Evolutionary conservation across 1,140 invertebrate species (phyloP), one percentile per base, ranked within the genome.

Genomic region (Chelonus insularis): DNA sequence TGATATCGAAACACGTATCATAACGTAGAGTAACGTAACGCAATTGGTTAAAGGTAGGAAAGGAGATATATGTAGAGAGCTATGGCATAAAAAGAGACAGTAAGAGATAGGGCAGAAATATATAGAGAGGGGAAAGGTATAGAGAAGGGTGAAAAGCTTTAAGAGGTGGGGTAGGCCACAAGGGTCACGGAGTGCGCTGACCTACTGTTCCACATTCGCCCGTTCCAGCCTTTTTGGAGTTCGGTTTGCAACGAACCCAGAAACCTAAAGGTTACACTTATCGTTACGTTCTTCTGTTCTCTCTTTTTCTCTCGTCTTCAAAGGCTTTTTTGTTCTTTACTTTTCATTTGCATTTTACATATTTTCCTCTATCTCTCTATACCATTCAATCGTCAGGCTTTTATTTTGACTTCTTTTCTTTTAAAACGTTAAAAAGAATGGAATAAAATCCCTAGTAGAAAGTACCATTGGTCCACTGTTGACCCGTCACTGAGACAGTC

Each of bases 171-270:
- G 70, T 69, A 70, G 68, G 73, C 73, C 72, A 72, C 70, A 72
- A 73, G 73, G 76, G 75, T 79, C 76, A 78, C 74, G 69, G 77
- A 79, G 76, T 79, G 72, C 77, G 74, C 75, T 76, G 78, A 79
- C 78, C 78, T 79, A 80, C 73, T 79, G 75, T 77, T 73, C 78
- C 66, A 79, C 75, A 77, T 79, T 80, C 70, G 70, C 71, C 68
- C 69, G 70, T 71, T 67, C 67, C 67, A 74, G 75, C 72, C 74
- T 75, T 75, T 75, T 66, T 71, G 68, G 77, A 78, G 69, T 75
- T 76, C 69, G 70, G 69, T 62, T 66, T 61, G 45, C 52, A 55
- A 43, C 57, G 75, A 71, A 70, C 76, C 69, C 65, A 70, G 67
- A 70, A 67, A 68, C 69, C 65, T 63, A 68, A 58, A 67, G 57